Conservation (phyloP, 1,140 invertebrate species). For the Wasmannia auropunctata region DNA sequence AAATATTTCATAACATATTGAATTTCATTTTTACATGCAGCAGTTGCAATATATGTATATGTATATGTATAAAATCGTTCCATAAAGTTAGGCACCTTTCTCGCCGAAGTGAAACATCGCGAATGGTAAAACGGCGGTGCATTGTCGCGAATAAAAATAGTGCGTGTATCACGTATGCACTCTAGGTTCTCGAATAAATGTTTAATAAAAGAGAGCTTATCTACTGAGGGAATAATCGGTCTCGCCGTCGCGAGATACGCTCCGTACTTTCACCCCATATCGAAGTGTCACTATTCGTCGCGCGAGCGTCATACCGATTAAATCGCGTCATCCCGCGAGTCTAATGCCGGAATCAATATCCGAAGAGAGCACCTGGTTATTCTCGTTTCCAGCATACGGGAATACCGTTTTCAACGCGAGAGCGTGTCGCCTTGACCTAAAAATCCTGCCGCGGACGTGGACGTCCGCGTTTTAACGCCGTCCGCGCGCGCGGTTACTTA, state of each 20-base stretch:
- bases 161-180: not conserved
- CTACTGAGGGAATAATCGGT: not conserved
- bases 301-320: not conserved
- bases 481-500: not conserved
- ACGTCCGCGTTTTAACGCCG: constrained; percentile 43
- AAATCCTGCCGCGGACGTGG: constrained; percentile 24
- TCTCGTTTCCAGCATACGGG: constrained; percentile 17
- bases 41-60: not conserved
- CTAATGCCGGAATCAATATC: constrained; percentile 23
- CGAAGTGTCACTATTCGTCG: constrained; percentile 6
- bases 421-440: constrained; percentile 48
- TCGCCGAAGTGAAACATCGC: not conserved
- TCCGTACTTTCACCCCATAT: not conserved
- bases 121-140: not conserved
- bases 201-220: not conserved
- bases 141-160: not conserved
- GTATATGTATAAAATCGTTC: not conserved
- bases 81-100: not conserved
- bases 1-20: not conserved
- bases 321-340: not conserved
- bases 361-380: not conserved
- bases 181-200: not conserved
- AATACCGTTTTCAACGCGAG: constrained; percentile 18
- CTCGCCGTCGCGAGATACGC: not conserved
- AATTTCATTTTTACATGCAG: not conserved